Evolutionary conservation across 1,140 invertebrate species (phyloP).

Genomic region (Drosophila tsacasi): DNA sequence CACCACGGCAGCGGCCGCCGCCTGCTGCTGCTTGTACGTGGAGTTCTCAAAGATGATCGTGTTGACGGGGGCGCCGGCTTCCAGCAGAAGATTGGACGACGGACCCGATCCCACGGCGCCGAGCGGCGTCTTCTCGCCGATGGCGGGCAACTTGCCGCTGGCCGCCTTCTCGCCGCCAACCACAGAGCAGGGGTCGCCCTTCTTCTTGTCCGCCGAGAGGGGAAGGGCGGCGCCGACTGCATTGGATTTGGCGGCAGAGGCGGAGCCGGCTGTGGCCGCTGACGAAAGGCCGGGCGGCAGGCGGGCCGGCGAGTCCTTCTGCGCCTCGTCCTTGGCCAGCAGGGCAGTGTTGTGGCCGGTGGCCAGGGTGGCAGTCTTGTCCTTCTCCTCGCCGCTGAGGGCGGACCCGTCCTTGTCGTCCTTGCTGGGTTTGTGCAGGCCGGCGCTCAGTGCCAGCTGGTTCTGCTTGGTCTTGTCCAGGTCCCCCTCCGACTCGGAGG

Average conservation of each 20-base stretch:
- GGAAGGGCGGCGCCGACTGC: slow-evolving; percentile 17
- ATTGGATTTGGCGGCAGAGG: slow-evolving; percentile 7
- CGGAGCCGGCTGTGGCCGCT: not conserved
- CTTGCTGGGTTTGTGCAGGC: slow-evolving; percentile 86
- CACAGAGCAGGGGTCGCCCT: slow-evolving; percentile 2
- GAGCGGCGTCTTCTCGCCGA: slow-evolving; percentile 57
- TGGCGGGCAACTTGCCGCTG: slow-evolving; percentile 50
- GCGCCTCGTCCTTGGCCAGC: slow-evolving; percentile 63
- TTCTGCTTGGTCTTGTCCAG: slow-evolving; percentile 90
- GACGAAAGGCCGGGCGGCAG: slow-evolving; percentile 62
- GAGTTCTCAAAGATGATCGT: slow-evolving; percentile 97
- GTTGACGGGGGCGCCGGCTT: slow-evolving; percentile 89
- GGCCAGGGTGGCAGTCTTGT: slow-evolving; percentile 57
- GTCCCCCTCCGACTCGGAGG: slow-evolving; percentile 82
- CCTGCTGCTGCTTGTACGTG: slow-evolving; percentile 90
- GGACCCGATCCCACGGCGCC: slow-evolving; percentile 51
- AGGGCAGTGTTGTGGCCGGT: slow-evolving; percentile 63
- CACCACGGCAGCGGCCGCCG: slow-evolving; percentile 43
- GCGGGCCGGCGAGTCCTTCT: slow-evolving; percentile 31
- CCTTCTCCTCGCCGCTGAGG: slow-evolving; percentile 54
- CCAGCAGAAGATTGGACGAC: slow-evolving; percentile 41
- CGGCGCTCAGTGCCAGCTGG: slow-evolving; percentile 89
- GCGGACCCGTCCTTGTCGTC: slow-evolving; percentile 53
- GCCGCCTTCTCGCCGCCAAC: slow-evolving; percentile 53
- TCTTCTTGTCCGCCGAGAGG: slow-evolving; percentile 55